Evolutionary conservation across 2,113 vertebrate species (phyloP), one percentile per base, ranked within the genome.

Genomic region (Lontra canadensis): DNA sequence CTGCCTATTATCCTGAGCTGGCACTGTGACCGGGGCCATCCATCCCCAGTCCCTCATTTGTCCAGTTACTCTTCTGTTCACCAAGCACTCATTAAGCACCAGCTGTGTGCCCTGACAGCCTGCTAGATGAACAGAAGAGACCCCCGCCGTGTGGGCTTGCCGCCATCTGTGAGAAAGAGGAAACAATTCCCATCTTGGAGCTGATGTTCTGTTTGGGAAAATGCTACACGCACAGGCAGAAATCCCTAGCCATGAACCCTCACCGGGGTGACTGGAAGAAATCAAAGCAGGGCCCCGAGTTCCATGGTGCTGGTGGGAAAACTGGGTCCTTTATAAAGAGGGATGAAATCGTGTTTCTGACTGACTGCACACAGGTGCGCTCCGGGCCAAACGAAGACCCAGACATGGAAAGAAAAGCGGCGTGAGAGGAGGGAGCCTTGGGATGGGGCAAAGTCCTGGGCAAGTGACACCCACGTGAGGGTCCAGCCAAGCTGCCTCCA

Each of bases 1-100:
- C 10, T 2, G 1, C 18, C 4, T 4, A 4, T 47, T 13, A 1
- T 34, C 34, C 6, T 7, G 80, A 0, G 13, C 57, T 74, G 15
- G 65, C 57, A 18, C 73, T 20, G 78, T 3, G 26, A 63, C 65
- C 2, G 1, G 1, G 2, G 1, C n/a, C 74, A 3, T 1, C 1
- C 13, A 0, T 20, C 29, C 49, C 39, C 5, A 0, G 23, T 8
- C 18, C 42, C 57, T 52, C 44, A 6, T 17, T 15, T 23, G 8
- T 2, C 31, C 39, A 14, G 23, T 49, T n/a, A 31, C 34, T 49
- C 59, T 25, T 20, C 80, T 31, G 0, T 4, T 26, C 29, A 23
- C 39, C 81, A 31, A 23, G 39, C 71, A 4, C 59, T 69, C 61
- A 34, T 10, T 0, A 61, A 42, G 61, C 81, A n/a, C 74, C 73